phyloP scores from a whole-genome alignment of 2,797 vertebrate species.

The Salarias fasciatus region DNA sequence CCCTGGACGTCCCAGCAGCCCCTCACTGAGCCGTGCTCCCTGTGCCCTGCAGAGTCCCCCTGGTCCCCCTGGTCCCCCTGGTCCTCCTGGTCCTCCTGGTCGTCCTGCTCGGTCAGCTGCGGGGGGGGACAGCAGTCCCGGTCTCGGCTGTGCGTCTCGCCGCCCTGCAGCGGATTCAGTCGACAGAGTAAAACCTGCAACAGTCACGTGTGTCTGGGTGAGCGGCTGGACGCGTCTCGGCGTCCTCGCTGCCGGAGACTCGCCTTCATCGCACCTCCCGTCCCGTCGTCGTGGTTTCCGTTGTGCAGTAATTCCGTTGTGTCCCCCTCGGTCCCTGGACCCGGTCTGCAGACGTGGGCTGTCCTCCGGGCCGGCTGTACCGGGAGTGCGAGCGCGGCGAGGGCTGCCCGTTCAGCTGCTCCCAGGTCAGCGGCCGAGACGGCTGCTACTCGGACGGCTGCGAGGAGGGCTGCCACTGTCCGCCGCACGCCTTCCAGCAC shows the following conservation, averaged over 20 bases:
- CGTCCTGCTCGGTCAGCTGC: too few relatives aligned
- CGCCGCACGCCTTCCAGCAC: slow-evolving; percentile 84
- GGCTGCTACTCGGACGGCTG: slow-evolving; percentile 87
- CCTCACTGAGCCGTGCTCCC: too few relatives aligned
- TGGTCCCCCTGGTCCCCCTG: slow-evolving; percentile 85
- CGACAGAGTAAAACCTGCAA: slow-evolving; percentile 88
- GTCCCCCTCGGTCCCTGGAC: neutral
- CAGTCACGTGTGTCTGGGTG: slow-evolving; percentile 91
- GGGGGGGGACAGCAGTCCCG: slow-evolving; percentile 90
- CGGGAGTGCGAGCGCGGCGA: slow-evolving; percentile 86
- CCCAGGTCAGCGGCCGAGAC: slow-evolving; percentile 83
- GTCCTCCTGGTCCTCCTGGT: slow-evolving; percentile 67
- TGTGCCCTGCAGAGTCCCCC: slow-evolving; percentile 66
- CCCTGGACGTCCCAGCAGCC: too few relatives aligned
- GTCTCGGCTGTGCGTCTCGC: slow-evolving; percentile 74
- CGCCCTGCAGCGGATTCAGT: slow-evolving; percentile 78
- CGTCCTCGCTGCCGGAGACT: too few relatives aligned
- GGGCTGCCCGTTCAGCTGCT: slow-evolving; percentile 91
- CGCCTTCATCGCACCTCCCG: too few relatives aligned
- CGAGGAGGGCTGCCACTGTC: slow-evolving; percentile 92
- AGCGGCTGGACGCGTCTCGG: too few relatives aligned
- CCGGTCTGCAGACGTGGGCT: slow-evolving; percentile 85
- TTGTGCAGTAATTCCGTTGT: neutral
- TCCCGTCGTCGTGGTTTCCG: too few relatives aligned
- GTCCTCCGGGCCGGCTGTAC: slow-evolving; percentile 86